Base-by-base conservation (phyloP, 2,797 vertebrate genomes). In the Silurus lanzhouensis region DNA sequence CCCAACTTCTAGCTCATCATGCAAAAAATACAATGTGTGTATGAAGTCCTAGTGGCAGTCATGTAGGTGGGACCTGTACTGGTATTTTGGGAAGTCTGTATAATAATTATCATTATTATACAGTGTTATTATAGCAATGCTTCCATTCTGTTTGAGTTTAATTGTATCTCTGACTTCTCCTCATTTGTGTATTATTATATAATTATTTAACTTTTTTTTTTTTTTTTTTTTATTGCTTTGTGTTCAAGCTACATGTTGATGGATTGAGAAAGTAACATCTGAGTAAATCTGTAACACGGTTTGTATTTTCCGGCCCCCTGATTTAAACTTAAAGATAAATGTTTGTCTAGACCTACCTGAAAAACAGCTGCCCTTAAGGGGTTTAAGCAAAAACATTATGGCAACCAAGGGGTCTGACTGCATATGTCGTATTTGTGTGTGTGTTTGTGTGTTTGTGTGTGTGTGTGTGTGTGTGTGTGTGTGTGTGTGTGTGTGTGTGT, bases 401-500 rank as follows among this genome's bases (percentile, higher is more conserved):
- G n/a, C 12, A 66, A 64, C 66, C 7, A 70, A 72, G 8, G 8
- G 48, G 44, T 1, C 44, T 20, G 38, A 72, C 70, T n/a, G 22
- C 10, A 75, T 55, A 20, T 75, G 22, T 52, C 25, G 6, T 52
- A n/a, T 52, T n/a, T 20, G 52, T 58, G 25, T 70, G 31, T 38
- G 10, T 57, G 48, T 71, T 1, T 57, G 8, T 76, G 52, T 58
- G 52, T 57, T n/a, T 66, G n/a, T 66, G n/a, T 66, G 63, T 66
- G 63, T 63, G 64, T 66, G 64, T 66, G 64, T 67, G 64, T 67
- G 64, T 67, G 64, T 67, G 64, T 67, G 64, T 67, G 64, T 25
- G 2, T n/a, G 10, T 38, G 20, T n/a, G 38, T 22, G 70, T 55
- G 71, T 46, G 19, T 6, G 48, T 48, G 48, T 48, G 48, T 48